Conservation (phyloP, 2,113 vertebrate genomes). For the Bolborhynchus lineola region DNA sequence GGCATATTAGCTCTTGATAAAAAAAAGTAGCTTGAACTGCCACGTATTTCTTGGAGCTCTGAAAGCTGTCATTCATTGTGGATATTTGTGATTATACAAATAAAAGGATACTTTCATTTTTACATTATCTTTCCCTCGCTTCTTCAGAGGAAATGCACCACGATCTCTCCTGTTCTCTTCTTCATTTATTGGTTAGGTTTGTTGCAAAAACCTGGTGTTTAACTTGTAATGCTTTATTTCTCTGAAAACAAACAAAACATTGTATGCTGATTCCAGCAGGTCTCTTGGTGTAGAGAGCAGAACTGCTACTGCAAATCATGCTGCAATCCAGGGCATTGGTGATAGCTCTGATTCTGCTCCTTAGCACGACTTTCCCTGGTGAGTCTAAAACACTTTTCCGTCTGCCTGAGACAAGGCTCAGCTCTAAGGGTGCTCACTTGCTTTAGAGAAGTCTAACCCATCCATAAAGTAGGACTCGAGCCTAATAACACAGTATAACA, state of each 20-base stretch:
- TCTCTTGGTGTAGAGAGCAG: background rate
- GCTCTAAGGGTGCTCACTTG: background rate
- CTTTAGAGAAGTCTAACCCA: background rate
- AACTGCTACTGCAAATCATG: constrained; percentile 40
- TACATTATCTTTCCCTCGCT: background rate
- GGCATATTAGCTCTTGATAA: background rate
- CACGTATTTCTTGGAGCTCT: background rate
- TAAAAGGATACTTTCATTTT: background rate
- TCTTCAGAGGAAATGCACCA: background rate
- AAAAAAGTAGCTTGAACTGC: background rate
- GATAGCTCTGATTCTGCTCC: constrained; percentile 57
- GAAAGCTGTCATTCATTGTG: background rate
- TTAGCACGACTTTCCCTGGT: constrained; percentile 38
- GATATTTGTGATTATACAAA: background rate
- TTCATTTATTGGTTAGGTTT: background rate
- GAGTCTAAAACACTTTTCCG: constrained; percentile 8
- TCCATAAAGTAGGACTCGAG: background rate
- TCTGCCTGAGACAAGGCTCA: background rate
- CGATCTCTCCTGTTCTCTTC: background rate
- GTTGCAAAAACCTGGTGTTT: background rate
- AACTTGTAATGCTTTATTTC: background rate
- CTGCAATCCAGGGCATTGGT: constrained; percentile 47
- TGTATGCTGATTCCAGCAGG: background rate
- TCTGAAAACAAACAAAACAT: background rate
- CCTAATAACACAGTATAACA: background rate